These are phyloP conservation scores for Hirtodrosophila confusa DNA, from an alignment of 2,888 invertebrate species.

Conservation along the genomic window DNA sequence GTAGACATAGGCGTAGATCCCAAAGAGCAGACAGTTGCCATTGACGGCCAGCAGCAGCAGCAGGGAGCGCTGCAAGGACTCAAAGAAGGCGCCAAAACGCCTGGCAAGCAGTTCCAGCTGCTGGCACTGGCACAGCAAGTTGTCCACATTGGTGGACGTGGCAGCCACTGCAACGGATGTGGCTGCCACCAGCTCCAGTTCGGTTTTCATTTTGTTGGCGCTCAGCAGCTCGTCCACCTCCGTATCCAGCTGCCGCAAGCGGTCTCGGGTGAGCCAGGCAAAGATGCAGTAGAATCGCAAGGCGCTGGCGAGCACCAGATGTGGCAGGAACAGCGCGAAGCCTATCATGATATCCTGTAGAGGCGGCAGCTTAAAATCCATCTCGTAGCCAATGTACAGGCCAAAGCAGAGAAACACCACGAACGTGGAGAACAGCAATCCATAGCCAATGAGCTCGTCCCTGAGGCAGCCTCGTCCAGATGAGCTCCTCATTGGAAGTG, in stretches of 20 bases:
- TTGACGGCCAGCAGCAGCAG: slow-evolving; percentile 71
- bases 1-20: slow-evolving; percentile 65
- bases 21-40: slow-evolving; percentile 75
- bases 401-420: slow-evolving; percentile 57
- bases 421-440: slow-evolving; percentile 66
- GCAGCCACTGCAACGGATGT: slow-evolving; percentile 9
- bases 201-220: slow-evolving; percentile 15
- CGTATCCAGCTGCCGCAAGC: slow-evolving; percentile 43
- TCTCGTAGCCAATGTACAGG: slow-evolving; percentile 75
- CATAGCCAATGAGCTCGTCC: slow-evolving; percentile 57
- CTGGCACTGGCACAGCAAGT: slow-evolving; percentile 25
- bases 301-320: slow-evolving; percentile 68
- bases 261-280: slow-evolving; percentile 62
- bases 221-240: slow-evolving; percentile 37
- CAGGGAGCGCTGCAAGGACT: slow-evolving; percentile 63
- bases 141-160: slow-evolving; percentile 13
- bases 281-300: slow-evolving; percentile 52
- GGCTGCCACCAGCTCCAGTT: slow-evolving; percentile 22
- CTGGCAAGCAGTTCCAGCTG: slow-evolving; percentile 49
- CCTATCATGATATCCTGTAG: slow-evolving; percentile 71
- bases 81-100: slow-evolving; percentile 40
- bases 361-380: slow-evolving; percentile 78
- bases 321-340: slow-evolving; percentile 78
- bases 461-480: background rate
- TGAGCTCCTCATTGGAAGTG: slow-evolving; percentile 22